Conservation (phyloP, 2,888 invertebrate genomes). For the Pseudococcus viburni region DNA sequence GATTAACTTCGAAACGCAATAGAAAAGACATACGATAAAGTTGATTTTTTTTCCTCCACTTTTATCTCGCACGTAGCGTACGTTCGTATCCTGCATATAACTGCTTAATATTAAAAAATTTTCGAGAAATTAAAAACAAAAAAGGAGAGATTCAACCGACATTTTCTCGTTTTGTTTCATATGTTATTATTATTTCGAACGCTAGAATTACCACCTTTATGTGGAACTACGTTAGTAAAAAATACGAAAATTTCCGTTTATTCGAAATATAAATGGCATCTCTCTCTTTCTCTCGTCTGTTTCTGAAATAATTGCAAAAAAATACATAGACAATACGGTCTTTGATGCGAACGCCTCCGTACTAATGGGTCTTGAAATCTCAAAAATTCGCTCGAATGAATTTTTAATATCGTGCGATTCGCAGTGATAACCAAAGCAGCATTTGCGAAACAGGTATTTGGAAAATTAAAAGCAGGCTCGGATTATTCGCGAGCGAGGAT, state of each 20-base stretch:
- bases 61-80: too few species aligned
- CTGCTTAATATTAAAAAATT: neutral
- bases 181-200: neutral
- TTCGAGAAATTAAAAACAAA: slow-evolving; percentile 38
- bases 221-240: slow-evolving; percentile 23
- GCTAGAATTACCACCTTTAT: slow-evolving; percentile 12
- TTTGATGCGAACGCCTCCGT: slow-evolving; percentile 46
- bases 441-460: too few species aligned
- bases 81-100: neutral
- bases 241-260: slow-evolving; percentile 32
- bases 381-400: slow-evolving; percentile 52
- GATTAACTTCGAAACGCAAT: neutral
- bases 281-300: neutral
- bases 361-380: slow-evolving; percentile 46
- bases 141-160: neutral
- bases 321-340: slow-evolving; percentile 50
- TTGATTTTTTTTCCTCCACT: too few species aligned
- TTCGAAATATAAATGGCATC: slow-evolving; percentile 30
- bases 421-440: slow-evolving; percentile 44
- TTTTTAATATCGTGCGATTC: slow-evolving; percentile 33
- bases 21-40: too few species aligned
- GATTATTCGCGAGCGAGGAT: neutral
- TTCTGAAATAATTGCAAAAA: slow-evolving; percentile 47
- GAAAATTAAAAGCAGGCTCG: too few species aligned
- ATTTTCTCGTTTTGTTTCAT: neutral